Percentiles rank a stretch among this genome's conserved stretches.
Conservation (phyloP, 1,140 invertebrate genomes). For the Yoshiicerus persimilis region DNA sequence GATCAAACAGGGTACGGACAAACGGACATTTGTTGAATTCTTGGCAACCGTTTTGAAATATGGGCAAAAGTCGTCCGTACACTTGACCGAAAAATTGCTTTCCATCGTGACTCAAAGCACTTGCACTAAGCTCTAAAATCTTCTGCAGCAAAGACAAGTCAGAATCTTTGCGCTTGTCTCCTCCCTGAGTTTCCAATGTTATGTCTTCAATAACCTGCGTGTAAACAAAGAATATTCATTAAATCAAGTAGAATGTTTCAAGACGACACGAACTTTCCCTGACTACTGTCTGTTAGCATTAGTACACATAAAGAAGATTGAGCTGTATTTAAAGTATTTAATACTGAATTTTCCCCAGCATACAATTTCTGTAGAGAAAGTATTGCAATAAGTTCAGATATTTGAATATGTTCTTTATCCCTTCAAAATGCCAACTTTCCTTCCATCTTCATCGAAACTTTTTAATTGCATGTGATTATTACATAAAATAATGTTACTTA, state of each 20-base stretch:
- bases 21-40: slow-evolving; percentile 52
- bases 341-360: too few relatives aligned
- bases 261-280: not conserved
- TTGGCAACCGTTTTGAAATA: slow-evolving; percentile 54
- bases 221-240: not conserved
- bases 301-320: too few relatives aligned
- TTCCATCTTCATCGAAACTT: too few relatives aligned
- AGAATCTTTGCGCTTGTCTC: slow-evolving; percentile 53
- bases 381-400: not conserved
- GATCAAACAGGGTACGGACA: slow-evolving; percentile 37
- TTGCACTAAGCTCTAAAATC: slow-evolving; percentile 66
- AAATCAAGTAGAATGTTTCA: not conserved
- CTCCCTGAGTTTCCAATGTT: slow-evolving; percentile 54
- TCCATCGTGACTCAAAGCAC: slow-evolving; percentile 71
- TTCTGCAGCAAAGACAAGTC: slow-evolving; percentile 65
- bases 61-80: slow-evolving; percentile 58
- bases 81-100: slow-evolving; percentile 72
- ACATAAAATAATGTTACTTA: too few relatives aligned
- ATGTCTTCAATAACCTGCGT: slow-evolving; percentile 68
- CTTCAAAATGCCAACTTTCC: too few relatives aligned
- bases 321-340: too few relatives aligned
- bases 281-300: too few relatives aligned
- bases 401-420: too few relatives aligned
- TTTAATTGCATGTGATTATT: too few relatives aligned
- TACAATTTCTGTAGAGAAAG: too few relatives aligned